Percentiles rank a stretch among this genome's conserved stretches.
Conservation (phyloP, 2,797 vertebrate genomes). For the Acomys russatus region DNA sequence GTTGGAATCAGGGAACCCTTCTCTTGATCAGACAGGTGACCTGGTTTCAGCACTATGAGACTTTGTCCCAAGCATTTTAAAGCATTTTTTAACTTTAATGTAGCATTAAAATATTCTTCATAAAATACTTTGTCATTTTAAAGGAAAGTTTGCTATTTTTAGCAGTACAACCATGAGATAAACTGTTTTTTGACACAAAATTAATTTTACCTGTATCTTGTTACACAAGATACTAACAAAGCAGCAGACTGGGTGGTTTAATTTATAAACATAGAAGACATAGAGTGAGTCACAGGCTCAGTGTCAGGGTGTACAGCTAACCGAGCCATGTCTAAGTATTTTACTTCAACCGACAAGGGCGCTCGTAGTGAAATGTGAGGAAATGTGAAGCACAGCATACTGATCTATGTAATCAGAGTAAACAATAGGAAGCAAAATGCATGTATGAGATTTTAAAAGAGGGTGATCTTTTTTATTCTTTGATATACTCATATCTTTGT, state of each 20-base stretch:
- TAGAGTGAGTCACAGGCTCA: slow-evolving; percentile 72
- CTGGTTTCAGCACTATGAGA: too few species aligned
- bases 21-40: too few species aligned
- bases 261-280: slow-evolving; percentile 67
- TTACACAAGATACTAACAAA: slow-evolving; percentile 81
- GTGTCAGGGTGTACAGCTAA: slow-evolving; percentile 46
- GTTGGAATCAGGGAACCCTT: too few species aligned
- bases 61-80: neutral
- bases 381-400: neutral
- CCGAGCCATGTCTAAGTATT: slow-evolving; percentile 59
- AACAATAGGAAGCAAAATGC: slow-evolving; percentile 46
- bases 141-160: slow-evolving; percentile 62
- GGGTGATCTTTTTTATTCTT: neutral
- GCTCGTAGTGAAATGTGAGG: slow-evolving; percentile 68
- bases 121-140: slow-evolving; percentile 55
- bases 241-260: slow-evolving; percentile 74
- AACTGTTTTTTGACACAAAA: slow-evolving; percentile 44
- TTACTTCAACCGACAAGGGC: slow-evolving; percentile 67
- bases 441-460: slow-evolving; percentile 57
- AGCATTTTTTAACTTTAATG: slow-evolving; percentile 72
- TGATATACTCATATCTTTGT: neutral
- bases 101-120: slow-evolving; percentile 39
- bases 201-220: slow-evolving; percentile 78
- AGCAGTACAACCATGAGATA: slow-evolving; percentile 58
- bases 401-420: slow-evolving; percentile 57